These are phyloP conservation scores for Cirrhinus mrigala DNA, from an alignment of 2,797 vertebrate genomes.

Conservation along the genomic window DNA sequence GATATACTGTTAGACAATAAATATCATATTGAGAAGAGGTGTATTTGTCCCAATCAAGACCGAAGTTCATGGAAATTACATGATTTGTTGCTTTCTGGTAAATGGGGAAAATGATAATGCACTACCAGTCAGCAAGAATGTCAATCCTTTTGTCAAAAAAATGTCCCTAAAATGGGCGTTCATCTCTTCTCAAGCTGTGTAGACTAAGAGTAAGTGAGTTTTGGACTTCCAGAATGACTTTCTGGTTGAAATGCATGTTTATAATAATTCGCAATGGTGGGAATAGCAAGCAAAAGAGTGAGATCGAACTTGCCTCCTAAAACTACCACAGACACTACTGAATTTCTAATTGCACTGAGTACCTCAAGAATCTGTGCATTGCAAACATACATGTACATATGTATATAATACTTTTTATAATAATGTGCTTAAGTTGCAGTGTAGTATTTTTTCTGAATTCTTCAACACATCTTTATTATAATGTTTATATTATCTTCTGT, in stretches of 20 bases:
- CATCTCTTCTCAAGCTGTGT: neutral
- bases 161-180: neutral
- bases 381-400: slow-evolving; percentile 9
- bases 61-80: neutral
- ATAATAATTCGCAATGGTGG: neutral
- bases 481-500: slow-evolving; percentile 50
- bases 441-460: slow-evolving; percentile 20
- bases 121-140: neutral
- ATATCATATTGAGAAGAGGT: neutral
- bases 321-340: neutral
- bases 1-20: neutral
- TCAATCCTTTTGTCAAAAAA: neutral
- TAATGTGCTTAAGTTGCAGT: slow-evolving; percentile 52
- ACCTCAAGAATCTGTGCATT: neutral
- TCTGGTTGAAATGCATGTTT: neutral
- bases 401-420: slow-evolving; percentile 26
- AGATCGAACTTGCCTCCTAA: neutral
- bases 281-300: slow-evolving; percentile 1
- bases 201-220: neutral
- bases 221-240: neutral
- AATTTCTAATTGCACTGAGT: neutral
- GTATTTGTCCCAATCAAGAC: neutral
- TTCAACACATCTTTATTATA: slow-evolving; percentile 34
- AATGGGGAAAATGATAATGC: neutral
- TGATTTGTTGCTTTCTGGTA: neutral